phyloP scores from a whole-genome alignment of 2,113 vertebrate genomes.

The Eurypyga helias region DNA sequence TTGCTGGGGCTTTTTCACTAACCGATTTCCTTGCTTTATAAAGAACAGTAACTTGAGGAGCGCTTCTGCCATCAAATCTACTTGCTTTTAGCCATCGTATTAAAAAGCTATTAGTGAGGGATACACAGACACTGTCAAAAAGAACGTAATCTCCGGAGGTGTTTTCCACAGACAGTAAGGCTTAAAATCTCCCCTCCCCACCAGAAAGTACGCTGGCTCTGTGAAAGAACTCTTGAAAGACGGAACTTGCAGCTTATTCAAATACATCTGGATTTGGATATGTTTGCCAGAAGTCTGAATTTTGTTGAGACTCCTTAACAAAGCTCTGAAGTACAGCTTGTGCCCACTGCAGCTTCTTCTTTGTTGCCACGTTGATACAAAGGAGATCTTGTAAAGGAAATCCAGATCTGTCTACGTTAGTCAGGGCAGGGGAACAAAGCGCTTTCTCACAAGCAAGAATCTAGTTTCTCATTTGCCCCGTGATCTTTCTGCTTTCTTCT shows the following conservation, averaged over 20 bases:
- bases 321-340: background rate
- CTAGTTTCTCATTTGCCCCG: background rate
- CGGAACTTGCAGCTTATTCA: background rate
- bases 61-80: background rate
- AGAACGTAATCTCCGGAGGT: background rate
- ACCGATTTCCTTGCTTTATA: background rate
- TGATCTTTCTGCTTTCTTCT: background rate
- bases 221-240: background rate
- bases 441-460: background rate
- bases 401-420: background rate
- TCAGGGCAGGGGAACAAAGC: background rate
- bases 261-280: background rate
- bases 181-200: background rate
- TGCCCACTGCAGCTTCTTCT: background rate
- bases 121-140: background rate
- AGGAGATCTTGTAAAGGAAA: background rate
- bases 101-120: background rate
- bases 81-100: background rate
- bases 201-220: background rate
- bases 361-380: background rate
- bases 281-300: background rate
- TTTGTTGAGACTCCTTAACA: background rate
- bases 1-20: background rate
- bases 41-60: background rate
- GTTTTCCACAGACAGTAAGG: rapidly evolving